Evolutionary conservation across 2,113 vertebrate species (phyloP).

Genomic region (Hypanus sabinus): DNA sequence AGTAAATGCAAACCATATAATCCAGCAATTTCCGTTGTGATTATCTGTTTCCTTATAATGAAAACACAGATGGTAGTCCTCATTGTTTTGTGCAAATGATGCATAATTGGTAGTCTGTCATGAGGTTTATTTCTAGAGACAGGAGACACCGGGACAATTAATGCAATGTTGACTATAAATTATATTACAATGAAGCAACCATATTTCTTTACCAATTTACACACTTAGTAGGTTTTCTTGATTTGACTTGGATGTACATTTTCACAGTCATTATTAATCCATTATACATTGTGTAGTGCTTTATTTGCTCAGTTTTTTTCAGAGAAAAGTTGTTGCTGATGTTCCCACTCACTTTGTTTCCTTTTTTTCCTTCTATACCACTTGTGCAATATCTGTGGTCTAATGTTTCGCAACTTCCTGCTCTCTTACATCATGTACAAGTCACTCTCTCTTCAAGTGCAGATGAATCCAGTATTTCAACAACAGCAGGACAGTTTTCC

Average conservation of each 20-base stretch:
- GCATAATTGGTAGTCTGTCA: constrained; percentile 17
- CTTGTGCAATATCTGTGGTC: not conserved
- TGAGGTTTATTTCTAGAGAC: not conserved
- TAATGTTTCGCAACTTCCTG: not conserved
- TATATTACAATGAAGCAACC: not conserved
- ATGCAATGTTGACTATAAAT: not conserved
- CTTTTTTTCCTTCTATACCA: not conserved
- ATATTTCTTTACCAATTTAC: not conserved
- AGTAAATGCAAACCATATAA: not conserved
- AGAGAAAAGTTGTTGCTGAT: not conserved
- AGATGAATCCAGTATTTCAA: no score
- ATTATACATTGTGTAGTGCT: not conserved
- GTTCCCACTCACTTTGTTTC: not conserved
- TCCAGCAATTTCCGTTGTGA: constrained; percentile 16
- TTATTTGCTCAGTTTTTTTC: not conserved
- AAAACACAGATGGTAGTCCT: constrained; percentile 7
- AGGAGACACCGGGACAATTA: not conserved
- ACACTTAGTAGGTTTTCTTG: not conserved
- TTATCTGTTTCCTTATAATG: not conserved
- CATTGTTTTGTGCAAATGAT: constrained; percentile 14
- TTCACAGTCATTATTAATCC: not conserved
- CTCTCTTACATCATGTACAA: not conserved
- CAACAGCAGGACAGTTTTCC: no score
- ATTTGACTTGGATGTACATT: not conserved
- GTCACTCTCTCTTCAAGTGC: not conserved